Evolutionary conservation across 2,113 vertebrate genomes (phyloP).

Genomic region (Ptyas mucosa): DNA sequence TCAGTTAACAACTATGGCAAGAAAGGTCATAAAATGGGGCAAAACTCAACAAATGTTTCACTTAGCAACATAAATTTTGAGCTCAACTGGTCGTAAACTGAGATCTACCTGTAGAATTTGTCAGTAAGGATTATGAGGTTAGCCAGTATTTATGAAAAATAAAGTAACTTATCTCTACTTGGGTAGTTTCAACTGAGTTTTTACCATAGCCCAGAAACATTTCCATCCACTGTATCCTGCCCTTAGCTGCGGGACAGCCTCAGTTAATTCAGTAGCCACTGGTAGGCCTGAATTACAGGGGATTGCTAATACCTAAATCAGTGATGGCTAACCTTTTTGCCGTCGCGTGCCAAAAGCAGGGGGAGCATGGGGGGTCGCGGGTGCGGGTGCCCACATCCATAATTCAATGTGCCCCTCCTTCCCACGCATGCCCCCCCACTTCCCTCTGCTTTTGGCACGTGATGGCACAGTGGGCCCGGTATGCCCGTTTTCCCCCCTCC

Average conservation of each 20-base stretch:
- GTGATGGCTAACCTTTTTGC: too few relatives aligned
- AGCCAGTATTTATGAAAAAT: neutral
- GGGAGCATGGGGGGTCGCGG: too few relatives aligned
- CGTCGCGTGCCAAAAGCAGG: too few relatives aligned
- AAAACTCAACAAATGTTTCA: neutral
- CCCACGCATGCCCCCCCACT: too few relatives aligned
- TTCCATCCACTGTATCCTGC: neutral
- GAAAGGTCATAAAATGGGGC: neutral
- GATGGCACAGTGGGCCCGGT: too few relatives aligned
- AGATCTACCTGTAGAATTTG: neutral
- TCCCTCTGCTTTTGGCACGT: too few relatives aligned
- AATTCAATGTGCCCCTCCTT: too few relatives aligned
- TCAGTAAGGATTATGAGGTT: neutral
- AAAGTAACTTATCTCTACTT: neutral
- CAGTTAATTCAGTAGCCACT: too few relatives aligned
- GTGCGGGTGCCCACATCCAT: too few relatives aligned
- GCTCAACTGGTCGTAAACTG: neutral
- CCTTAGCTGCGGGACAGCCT: neutral
- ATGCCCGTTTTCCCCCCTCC: too few relatives aligned
- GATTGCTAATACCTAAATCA: too few relatives aligned
- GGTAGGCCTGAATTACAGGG: neutral
- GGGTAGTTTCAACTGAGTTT: neutral
- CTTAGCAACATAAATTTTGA: neutral
- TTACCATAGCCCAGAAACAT: neutral
- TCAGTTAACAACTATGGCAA: neutral